Conservation (phyloP, 2,113 vertebrate genomes). For the Porphyrio hochstetteri region DNA sequence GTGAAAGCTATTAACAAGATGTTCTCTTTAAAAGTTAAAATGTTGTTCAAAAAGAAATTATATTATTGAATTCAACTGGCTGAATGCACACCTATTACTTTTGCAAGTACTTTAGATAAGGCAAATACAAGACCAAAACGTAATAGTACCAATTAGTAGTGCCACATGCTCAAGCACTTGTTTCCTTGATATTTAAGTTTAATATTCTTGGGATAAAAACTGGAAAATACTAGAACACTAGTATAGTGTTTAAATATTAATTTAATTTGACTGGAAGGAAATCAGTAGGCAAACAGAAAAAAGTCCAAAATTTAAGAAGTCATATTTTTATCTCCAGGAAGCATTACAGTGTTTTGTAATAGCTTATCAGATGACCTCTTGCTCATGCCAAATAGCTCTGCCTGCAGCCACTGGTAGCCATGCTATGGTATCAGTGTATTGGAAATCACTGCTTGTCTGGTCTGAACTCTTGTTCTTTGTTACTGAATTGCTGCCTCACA, state of each 20-base stretch:
- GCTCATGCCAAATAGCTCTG: not conserved
- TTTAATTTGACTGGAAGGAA: constrained; percentile 6
- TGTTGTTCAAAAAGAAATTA: constrained; percentile 46
- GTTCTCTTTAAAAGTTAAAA: constrained; percentile 60
- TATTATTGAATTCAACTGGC: constrained; percentile 26
- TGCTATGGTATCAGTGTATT: rapidly evolving
- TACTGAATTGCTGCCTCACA: not conserved
- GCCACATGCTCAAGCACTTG: not conserved
- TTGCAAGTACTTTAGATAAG: constrained; percentile 48
- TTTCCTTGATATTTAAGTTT: constrained; percentile 34
- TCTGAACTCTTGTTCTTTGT: not conserved
- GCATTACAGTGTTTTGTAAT: not conserved
- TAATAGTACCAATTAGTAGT: constrained; percentile 44
- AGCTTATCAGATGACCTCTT: not conserved
- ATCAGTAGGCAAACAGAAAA: not conserved
- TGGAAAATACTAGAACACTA: not conserved
- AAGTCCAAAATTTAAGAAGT: not conserved
- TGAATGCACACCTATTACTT: constrained; percentile 42
- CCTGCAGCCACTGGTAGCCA: not conserved
- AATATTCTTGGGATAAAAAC: constrained; percentile 37
- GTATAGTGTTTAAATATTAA: constrained; percentile 26
- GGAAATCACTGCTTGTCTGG: not conserved
- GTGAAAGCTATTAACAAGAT: constrained; percentile 68
- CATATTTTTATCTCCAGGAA: not conserved
- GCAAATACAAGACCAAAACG: constrained; percentile 21